Evolutionary conservation across 2,797 vertebrate genomes (phyloP), one percentile per base, ranked within the genome.

Genomic region (Sebastes taczanowskii): DNA sequence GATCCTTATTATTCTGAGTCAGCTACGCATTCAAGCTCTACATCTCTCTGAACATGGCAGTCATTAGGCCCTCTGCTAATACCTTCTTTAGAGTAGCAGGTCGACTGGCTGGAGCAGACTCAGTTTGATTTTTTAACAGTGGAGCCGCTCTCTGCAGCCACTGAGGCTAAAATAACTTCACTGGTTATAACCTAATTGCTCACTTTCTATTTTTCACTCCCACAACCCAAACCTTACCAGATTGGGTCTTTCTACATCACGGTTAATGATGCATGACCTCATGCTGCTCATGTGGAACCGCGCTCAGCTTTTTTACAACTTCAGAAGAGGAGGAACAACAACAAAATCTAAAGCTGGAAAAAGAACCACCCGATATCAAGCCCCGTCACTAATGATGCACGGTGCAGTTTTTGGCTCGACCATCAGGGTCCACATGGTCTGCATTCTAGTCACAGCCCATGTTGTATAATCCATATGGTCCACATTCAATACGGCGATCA

Each of bases 241-340:
- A 82, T 20, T 74, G 34, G 22, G 55, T 70, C 76, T 78, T 75
- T 63, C 46, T 75, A 22, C 78, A 25, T 82, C 71, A 64, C 14
- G 2, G 53, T 81, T 81, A 81, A 77, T 77, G 75, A 80, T 63
- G 75, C 72, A 27, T 82, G 52, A 70, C 75, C 65, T 59, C 35
- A n/a, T 60, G 20, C 71, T 49, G 35, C 67, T 69, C 38, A 38
- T 61, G 68, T 71, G 68, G 35, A 76, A 71, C 71, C 71, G 29
- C 29, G 53, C 63, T 84, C 27, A 32, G 49, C 55, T 67, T 79
- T 64, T 64, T 77, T 67, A 61, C 64, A 76, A 70, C 60, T 63
- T 64, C 46, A 80, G 46, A 60, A n/a, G 46, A 49, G 27, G 38
- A 60, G 59, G 35, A 77, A 70, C 25, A 60, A 53, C 29, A 75